Evolutionary conservation across 1,140 invertebrate genomes (phyloP), one percentile per base, ranked within the genome.

Genomic region (Aporrectodea caliginosa): DNA sequence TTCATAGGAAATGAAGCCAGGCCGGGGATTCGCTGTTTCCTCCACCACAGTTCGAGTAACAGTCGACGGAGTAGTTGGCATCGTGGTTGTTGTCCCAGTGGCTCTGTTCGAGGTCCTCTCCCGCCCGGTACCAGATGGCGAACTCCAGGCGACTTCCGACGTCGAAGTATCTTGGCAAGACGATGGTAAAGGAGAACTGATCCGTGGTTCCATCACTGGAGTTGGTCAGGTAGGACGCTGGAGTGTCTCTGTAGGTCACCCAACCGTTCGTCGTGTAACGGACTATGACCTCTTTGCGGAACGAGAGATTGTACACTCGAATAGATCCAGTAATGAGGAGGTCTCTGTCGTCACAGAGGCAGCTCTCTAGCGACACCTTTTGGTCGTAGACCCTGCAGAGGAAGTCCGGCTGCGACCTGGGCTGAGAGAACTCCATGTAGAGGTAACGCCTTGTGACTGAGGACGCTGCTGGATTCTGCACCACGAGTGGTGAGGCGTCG

Each of bases 201-300:
- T 98, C 96, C 16, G 95, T 95, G 82, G 95, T 94, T 0, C 95
- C 95, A 84, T 98, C 95, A 87, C 94, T 95, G 0, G 95, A 96
- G 83, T 94, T 93, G 68, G 92, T 90, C 35, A 96, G 92, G 86
- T 98, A 98, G 2, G 90, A 92, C 0, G 94, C 90, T 1, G 83
- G 83, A 43, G 95, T 89, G 83, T 98, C 96, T 34, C 92, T 91
- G 86, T 91, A 94, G 34, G 92, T 94, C 78, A 90, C 90, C 96
- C 96, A 98, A 30, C 91, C 91, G 86, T 97, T 94, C 81, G 93
- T 90, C 0, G 93, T 93, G 86, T 96, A 97, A 70, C 96, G 91
- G 69, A 97, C 91, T 82, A 93, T 91, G 16, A 98, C 95, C 31
- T 91, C 92, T 89, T 98, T 98, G 84, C 97, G 92, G 87, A 94